Base-by-base conservation (phyloP, 1,140 invertebrate genomes). In the Scaptodrosophila lebanonensis region DNA sequence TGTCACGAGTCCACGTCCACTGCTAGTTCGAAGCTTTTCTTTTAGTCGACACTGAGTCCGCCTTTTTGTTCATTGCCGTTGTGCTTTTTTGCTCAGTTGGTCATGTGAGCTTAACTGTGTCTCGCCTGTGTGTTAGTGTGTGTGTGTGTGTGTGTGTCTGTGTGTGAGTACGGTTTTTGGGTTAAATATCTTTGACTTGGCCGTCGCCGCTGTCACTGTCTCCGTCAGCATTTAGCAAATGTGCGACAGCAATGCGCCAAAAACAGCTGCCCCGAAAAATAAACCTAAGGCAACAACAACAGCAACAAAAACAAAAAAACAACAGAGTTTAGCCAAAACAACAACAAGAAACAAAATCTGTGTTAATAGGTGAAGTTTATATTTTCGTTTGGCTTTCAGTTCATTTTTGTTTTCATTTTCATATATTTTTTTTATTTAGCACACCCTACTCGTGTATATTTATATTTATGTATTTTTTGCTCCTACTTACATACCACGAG, bases 351-450 rank as follows among this genome's bases (percentile, higher is more conserved):
- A 17, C 11, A 29, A 66, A 70, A 75, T 76, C 48, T 76, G 71
- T 75, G 71, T 75, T 76, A 75, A 76, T 75, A 62, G 71, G 71
- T 75, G 71, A 75, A 75, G 71, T 75, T 75, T 75, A 75, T 68
- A 63, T 33, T 6, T 7, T 33, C 16, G 20, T 29, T 20, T 17
- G 5, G 27, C 38, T n/a, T n/a, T 39, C 40, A 52, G 54, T 49
- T 38, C 16, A 15, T 43, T 43, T 27, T 16, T 53, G 18, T 29
- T 51, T 29, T 12, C 6, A n/a, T n/a, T n/a, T n/a, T n/a, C n/a
- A n/a, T n/a, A n/a, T 33, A 27, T 13, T 38, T n/a, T 44, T 25
- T 1, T 13, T 38, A 36, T 29, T 44, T 16, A n/a, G n/a, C n/a
- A n/a, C n/a, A n/a, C n/a, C n/a, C n/a, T n/a, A n/a, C n/a, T n/a